Conservation (phyloP, 2,797 vertebrate species). For the Malurus splendens region DNA sequence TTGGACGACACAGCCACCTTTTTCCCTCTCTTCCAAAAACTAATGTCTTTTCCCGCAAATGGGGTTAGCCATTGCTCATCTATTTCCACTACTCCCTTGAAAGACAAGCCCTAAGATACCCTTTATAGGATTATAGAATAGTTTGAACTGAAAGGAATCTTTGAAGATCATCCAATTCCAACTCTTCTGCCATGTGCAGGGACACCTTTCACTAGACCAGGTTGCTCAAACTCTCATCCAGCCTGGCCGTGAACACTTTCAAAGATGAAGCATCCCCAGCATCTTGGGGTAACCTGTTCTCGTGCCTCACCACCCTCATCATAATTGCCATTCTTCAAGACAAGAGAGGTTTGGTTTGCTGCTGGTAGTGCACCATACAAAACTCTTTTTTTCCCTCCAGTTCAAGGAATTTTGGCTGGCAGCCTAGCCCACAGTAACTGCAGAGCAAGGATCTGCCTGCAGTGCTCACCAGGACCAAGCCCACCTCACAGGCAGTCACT, state of each 20-base stretch:
- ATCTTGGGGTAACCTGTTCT: neutral
- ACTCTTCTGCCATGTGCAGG: neutral
- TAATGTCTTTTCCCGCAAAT: neutral
- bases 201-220: neutral
- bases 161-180: neutral
- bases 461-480: neutral
- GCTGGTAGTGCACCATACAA: neutral
- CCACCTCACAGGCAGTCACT: neutral
- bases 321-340: neutral
- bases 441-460: neutral
- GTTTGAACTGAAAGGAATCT: neutral
- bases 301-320: neutral
- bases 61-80: neutral
- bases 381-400: neutral
- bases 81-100: neutral
- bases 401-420: neutral
- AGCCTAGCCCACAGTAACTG: neutral
- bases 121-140: neutral
- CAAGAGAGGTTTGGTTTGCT: neutral
- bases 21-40: neutral
- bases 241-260: neutral
- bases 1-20: neutral
- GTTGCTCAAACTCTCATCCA: neutral
- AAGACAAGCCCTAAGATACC: neutral
- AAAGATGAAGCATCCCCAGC: neutral